Evolutionary conservation across 2,888 invertebrate genomes (phyloP).

Genomic region (Lithosia quadra): DNA sequence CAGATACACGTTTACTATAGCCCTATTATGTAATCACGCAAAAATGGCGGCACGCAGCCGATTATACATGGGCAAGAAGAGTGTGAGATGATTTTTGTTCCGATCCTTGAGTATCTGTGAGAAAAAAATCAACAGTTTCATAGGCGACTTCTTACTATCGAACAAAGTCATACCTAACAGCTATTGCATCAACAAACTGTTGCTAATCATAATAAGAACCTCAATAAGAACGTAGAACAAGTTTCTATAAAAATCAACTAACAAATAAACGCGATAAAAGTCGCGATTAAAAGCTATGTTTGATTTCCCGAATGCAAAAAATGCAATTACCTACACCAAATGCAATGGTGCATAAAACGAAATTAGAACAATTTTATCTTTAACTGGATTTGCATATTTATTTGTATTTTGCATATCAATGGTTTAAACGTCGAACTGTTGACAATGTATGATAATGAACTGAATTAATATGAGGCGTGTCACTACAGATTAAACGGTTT

Average conservation of each 20-base stretch:
- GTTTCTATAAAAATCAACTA: too few species aligned
- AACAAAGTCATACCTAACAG: too few species aligned
- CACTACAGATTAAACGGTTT: not conserved
- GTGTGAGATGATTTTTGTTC: not conserved
- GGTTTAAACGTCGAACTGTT: not conserved
- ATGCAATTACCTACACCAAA: not conserved
- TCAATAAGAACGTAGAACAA: too few species aligned
- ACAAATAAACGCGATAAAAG: too few species aligned
- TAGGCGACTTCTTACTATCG: too few species aligned
- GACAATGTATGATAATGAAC: not conserved
- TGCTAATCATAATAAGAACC: too few species aligned
- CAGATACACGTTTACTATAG: not conserved
- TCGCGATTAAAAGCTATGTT: not conserved
- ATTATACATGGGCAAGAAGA: not conserved
- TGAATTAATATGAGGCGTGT: conserved; percentile 1
- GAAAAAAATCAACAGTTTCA: too few species aligned
- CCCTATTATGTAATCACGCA: not conserved
- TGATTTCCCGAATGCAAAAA: not conserved
- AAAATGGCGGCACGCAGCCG: not conserved
- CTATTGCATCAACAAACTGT: too few species aligned
- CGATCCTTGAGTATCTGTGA: too few species aligned
- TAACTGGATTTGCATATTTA: not conserved
- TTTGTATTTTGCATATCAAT: not conserved
- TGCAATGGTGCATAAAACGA: too few species aligned
- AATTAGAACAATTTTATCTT: not conserved